Conservation (phyloP, 2,113 vertebrate genomes). For the Melanerpes formicivorus region DNA sequence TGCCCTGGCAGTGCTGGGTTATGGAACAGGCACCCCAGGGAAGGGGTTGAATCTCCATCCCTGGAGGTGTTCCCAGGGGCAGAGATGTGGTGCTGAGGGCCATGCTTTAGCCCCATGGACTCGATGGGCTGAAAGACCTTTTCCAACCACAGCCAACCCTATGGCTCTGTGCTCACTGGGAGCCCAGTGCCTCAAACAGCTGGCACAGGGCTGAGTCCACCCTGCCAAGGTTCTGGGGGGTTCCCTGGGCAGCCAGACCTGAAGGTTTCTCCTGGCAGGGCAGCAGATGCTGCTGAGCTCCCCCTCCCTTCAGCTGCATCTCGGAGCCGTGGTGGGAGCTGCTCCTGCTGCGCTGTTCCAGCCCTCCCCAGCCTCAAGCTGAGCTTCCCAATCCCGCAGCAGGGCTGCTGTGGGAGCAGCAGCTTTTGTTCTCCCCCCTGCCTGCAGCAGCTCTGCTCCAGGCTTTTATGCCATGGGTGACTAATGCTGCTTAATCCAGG, state of each 20-base stretch:
- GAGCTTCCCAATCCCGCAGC: neutral
- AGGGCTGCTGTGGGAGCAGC: neutral
- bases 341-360: neutral
- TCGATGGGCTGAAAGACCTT: too few species aligned
- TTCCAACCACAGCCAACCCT: too few species aligned
- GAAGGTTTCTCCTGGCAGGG: neutral
- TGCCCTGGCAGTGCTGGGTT: too few species aligned
- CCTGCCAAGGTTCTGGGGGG: neutral
- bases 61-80: too few species aligned
- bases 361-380: neutral
- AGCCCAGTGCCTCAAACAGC: neutral
- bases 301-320: fast-evolving
- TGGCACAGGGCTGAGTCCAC: fast-evolving
- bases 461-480: neutral
- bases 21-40: too few species aligned
- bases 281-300: neutral
- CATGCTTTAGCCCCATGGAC: too few species aligned
- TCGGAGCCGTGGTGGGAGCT: neutral
- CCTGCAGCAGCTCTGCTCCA: neutral
- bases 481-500: neutral
- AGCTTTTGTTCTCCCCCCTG: constrained; percentile 25
- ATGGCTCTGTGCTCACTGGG: neutral
- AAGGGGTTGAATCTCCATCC: too few species aligned
- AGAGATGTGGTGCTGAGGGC: too few species aligned
- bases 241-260: neutral